Evolutionary conservation across 2,888 invertebrate species (phyloP).

Genomic region (Sialis lutaria): DNA sequence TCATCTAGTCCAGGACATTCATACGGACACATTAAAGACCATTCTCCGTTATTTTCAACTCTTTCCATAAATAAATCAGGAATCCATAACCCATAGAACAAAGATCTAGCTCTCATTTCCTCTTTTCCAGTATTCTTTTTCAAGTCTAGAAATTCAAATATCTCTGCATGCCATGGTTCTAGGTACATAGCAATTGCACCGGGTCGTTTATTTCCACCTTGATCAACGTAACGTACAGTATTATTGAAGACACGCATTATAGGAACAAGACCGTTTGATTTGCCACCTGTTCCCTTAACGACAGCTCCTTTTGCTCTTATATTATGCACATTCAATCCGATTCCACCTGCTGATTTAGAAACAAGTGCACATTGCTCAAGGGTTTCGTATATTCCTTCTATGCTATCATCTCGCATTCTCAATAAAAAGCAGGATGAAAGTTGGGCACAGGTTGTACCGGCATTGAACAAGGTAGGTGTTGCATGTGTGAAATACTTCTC

Average conservation of each 20-base stretch:
- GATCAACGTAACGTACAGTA: conserved; percentile 91
- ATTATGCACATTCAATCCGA: conserved; percentile 91
- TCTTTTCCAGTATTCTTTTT: conserved; percentile 94
- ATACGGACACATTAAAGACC: conserved; percentile 97
- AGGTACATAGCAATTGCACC: conserved; percentile 96
- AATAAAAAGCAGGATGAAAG: conserved; percentile 90
- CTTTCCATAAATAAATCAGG: conserved; percentile 97
- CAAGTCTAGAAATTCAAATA: conserved; percentile 87
- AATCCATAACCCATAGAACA: conserved; percentile 96
- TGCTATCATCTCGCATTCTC: conserved; percentile 87
- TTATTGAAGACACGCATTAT: conserved; percentile 92
- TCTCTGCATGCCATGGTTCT: conserved; percentile 98
- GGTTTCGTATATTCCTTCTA: conserved; percentile 88
- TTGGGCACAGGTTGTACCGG: conserved; percentile 82
- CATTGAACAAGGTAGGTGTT: conserved; percentile 91
- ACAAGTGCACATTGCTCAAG: conserved; percentile 86
- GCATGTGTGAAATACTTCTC: conserved; percentile 96
- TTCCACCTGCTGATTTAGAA: conserved; percentile 94
- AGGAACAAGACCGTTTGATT: conserved; percentile 89
- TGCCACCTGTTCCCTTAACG: conserved; percentile 87
- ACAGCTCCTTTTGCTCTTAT: conserved; percentile 83
- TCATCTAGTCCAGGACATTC: conserved; percentile 81
- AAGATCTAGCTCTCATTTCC: conserved; percentile 81
- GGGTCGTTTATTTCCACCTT: conserved; percentile 94
- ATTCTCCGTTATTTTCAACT: conserved; percentile 63